Percentiles rank a stretch among this genome's conserved stretches.
These are phyloP conservation scores for Apantesis nais DNA, from an alignment of 2,888 invertebrate genomes.

Conservation along the genomic window DNA sequence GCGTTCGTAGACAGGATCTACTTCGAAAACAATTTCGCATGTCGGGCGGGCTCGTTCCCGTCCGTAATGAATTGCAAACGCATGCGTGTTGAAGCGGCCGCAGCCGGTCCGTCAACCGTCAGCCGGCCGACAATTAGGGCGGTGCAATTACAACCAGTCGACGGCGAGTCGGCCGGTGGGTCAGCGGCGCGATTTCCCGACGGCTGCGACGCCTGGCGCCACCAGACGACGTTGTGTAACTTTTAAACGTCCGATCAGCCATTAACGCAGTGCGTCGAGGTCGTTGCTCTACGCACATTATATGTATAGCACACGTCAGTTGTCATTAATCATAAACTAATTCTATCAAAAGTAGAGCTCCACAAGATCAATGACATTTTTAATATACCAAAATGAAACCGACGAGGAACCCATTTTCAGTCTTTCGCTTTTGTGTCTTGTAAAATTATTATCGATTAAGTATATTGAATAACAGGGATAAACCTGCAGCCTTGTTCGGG, in stretches of 20 bases:
- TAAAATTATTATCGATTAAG: background rate
- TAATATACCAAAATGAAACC: background rate
- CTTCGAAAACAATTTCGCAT: slow-evolving; percentile 78
- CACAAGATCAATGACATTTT: background rate
- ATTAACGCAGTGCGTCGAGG: slow-evolving; percentile 71
- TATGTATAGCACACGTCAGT: slow-evolving; percentile 49
- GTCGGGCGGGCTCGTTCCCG: slow-evolving; percentile 61
- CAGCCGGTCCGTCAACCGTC: slow-evolving; percentile 67
- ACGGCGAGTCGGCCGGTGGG: slow-evolving; percentile 77
- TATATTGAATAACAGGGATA: background rate
- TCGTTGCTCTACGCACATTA: slow-evolving; percentile 72
- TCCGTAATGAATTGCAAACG: slow-evolving; percentile 76
- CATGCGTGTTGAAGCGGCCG: slow-evolving; percentile 58
- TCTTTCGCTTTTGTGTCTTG: background rate
- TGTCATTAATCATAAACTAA: slow-evolving; percentile 51
- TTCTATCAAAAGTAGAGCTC: slow-evolving; percentile 19
- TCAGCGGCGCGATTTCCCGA: slow-evolving; percentile 81
- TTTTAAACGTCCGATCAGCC: slow-evolving; percentile 70
- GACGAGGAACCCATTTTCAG: background rate
- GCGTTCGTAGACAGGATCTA: slow-evolving; percentile 70
- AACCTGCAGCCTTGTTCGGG: background rate
- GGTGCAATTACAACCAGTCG: slow-evolving; percentile 78
- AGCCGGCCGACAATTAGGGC: slow-evolving; percentile 76
- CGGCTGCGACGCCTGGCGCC: slow-evolving; percentile 77
- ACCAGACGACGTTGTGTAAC: slow-evolving; percentile 75